A percentile compares a stretch with the other conserved stretches of the same genome.
These are phyloP conservation scores for Trichechus manatus DNA, from an alignment of 2,113 vertebrate genomes.

Conservation along the genomic window DNA sequence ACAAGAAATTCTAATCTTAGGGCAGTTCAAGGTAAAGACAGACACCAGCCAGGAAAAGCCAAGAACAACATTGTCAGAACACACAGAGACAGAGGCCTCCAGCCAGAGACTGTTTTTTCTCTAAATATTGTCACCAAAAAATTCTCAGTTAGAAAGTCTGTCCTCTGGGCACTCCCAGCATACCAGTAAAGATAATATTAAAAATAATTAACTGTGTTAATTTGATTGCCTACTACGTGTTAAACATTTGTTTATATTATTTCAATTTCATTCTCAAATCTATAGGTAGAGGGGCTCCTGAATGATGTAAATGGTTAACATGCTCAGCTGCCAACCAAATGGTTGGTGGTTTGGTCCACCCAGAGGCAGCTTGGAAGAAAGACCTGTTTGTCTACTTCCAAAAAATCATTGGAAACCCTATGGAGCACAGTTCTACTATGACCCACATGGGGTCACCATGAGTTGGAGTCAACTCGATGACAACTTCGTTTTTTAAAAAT, in stretches of 20 bases:
- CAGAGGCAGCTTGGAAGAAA: background rate
- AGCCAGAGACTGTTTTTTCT: conserved; percentile 56
- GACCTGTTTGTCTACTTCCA: background rate
- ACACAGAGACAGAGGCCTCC: conserved; percentile 8
- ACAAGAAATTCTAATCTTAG: conserved; percentile 81
- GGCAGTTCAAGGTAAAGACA: conserved; percentile 78
- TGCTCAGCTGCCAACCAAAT: background rate
- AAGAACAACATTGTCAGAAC: conserved; percentile 69
- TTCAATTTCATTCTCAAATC: conserved; percentile 47
- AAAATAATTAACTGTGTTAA: conserved; percentile 37
- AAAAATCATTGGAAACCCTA: background rate
- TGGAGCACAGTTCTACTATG: background rate
- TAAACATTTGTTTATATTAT: background rate
- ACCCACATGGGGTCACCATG: background rate
- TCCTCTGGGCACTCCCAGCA: background rate
- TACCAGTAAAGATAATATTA: conserved; percentile 34
- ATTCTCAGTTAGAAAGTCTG: conserved; percentile 16
- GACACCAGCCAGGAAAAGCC: conserved; percentile 58
- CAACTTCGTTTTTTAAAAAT: background rate
- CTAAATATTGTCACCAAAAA: conserved; percentile 55
- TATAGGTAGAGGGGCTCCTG: background rate
- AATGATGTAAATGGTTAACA: background rate
- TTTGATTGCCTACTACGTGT: background rate
- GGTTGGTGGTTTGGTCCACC: background rate
- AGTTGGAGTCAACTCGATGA: background rate